Percentiles rank a stretch among this genome's conserved stretches.
These are phyloP conservation scores for Ploceus nigricollis DNA, from an alignment of 2,113 vertebrate species.

Conservation along the genomic window DNA sequence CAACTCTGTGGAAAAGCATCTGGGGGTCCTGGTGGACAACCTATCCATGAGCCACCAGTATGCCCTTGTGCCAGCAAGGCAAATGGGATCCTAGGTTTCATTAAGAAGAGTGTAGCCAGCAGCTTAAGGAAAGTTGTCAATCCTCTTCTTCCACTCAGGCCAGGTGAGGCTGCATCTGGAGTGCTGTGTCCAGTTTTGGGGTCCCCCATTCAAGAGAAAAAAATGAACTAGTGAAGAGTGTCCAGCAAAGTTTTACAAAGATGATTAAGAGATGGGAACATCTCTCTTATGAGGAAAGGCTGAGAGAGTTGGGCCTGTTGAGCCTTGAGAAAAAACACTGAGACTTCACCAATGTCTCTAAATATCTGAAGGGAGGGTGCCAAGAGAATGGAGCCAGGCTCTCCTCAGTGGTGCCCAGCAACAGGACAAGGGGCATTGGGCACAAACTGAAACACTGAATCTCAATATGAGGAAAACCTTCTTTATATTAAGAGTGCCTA, in stretches of 20 bases:
- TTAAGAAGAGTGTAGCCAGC: not conserved
- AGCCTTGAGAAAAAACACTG: not conserved
- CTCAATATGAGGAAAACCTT: not conserved
- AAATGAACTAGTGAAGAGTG: not conserved
- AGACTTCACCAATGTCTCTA: not conserved
- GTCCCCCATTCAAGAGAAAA: accelerated
- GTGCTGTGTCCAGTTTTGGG: not conserved
- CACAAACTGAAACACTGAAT: not conserved
- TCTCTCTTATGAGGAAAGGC: not conserved
- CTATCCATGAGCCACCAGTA: not conserved
- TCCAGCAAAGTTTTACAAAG: not conserved
- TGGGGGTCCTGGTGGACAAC: not conserved
- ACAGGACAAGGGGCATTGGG: not conserved
- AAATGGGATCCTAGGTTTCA: not conserved
- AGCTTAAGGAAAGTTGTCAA: not conserved
- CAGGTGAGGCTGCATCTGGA: not conserved
- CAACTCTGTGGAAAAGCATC: not conserved
- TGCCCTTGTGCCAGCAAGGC: not conserved
- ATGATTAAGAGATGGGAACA: not conserved
- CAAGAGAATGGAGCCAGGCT: not conserved
- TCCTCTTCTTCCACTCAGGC: not conserved
- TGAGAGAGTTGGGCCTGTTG: not conserved
- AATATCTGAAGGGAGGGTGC: not conserved
- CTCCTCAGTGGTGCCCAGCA: accelerated
- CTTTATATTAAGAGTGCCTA: not conserved